These are phyloP conservation scores for Stegophylla sp. DNA, from an alignment of 2,888 invertebrate genomes.

Conservation along the genomic window DNA sequence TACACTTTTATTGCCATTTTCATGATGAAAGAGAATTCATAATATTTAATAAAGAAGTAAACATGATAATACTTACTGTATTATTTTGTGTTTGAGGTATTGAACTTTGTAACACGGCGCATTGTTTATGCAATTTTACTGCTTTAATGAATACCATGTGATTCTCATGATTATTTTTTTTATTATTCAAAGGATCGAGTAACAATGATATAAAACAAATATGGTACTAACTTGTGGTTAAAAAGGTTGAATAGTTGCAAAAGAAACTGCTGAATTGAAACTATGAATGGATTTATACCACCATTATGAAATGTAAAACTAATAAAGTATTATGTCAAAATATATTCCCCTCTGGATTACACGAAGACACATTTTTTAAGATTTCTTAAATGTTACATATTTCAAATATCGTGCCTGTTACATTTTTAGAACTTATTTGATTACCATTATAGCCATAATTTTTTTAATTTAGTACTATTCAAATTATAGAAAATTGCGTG, in stretches of 20 bases:
- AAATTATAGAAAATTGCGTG: too few species aligned
- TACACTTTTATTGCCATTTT: too few species aligned
- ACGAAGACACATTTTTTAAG: constrained; percentile 38
- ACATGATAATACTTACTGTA: too few species aligned
- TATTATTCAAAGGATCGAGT: background rate
- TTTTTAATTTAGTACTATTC: background rate
- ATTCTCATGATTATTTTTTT: too few species aligned
- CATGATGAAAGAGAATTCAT: too few species aligned
- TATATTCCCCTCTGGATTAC: constrained; percentile 39
- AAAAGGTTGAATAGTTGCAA: constrained; percentile 17
- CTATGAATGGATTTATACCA: constrained; percentile 41
- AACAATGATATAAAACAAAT: background rate
- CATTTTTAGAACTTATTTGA: background rate
- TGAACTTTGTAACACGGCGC: background rate
- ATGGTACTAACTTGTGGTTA: background rate
- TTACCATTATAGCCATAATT: too few species aligned
- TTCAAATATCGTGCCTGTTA: background rate
- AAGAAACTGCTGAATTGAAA: constrained; percentile 5
- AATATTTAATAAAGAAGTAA: too few species aligned
- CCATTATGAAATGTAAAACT: constrained; percentile 11
- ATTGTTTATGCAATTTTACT: constrained; percentile 11
- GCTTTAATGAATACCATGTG: background rate
- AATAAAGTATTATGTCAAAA: constrained; percentile 8
- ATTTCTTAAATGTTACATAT: constrained; percentile 18
- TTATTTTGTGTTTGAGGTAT: too few species aligned